phyloP scores from a whole-genome alignment of 2,888 invertebrate species.

The Onthophagus sagittarius region DNA sequence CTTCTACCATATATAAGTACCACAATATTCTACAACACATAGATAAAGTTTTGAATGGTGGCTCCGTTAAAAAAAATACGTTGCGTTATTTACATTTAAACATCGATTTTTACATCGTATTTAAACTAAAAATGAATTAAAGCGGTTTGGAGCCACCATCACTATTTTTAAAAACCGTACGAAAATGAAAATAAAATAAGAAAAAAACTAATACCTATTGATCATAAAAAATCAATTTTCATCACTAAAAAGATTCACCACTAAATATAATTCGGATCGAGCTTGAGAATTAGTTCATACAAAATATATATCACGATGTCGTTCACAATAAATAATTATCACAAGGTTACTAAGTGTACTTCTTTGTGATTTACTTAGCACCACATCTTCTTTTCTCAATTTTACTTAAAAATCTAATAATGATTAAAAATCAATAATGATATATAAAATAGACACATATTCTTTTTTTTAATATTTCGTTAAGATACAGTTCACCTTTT shows the following conservation, averaged over 20 bases:
- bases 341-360: conserved; percentile 30
- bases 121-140: conserved; percentile 14
- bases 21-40: conserved; percentile 26
- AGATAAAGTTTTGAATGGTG: conserved; percentile 16
- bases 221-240: conserved; percentile 10
- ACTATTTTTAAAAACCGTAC: not conserved
- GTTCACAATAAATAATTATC: conserved; percentile 30
- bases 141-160: conserved; percentile 2
- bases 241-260: conserved; percentile 18
- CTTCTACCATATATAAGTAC: conserved; percentile 27
- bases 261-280: conserved; percentile 30
- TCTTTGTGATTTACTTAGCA: conserved; percentile 23
- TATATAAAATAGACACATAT: conserved; percentile 24
- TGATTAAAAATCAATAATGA: conserved; percentile 11
- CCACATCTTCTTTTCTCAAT: conserved; percentile 22
- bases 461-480: conserved; percentile 11
- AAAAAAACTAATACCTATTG: conserved; percentile 8
- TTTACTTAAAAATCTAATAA: conserved; percentile 15
- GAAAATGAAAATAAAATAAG: conserved; percentile 4
- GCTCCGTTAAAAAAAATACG: not conserved
- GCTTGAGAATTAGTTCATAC: conserved; percentile 28
- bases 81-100: not conserved
- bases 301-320: conserved; percentile 31
- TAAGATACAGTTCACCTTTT: conserved; percentile 18
- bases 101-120: not conserved